phyloP scores from a whole-genome alignment of 2,888 invertebrate genomes.

The Syrista parreyssii region DNA sequence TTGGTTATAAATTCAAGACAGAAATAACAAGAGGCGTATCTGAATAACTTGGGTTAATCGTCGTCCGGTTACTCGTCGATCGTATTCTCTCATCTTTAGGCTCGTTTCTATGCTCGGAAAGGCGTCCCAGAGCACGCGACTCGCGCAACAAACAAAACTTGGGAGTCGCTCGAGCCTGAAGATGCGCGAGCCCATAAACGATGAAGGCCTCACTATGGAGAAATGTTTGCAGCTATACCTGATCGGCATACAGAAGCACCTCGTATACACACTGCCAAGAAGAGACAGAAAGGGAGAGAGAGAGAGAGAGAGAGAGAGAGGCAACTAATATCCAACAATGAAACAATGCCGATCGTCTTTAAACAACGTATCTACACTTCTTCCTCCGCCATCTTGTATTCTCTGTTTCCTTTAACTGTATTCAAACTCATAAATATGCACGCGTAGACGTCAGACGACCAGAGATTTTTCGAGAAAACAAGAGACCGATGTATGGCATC shows the following conservation, averaged over 20 bases:
- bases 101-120: background rate
- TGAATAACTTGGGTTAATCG: background rate
- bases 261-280: background rate
- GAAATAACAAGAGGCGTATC: background rate
- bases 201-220: constrained; percentile 26
- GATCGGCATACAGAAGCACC: constrained; percentile 18
- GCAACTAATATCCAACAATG: background rate
- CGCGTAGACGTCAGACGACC: background rate
- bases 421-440: background rate
- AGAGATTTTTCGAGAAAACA: background rate
- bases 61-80: background rate
- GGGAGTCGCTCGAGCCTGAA: constrained; percentile 4
- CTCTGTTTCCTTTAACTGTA: background rate
- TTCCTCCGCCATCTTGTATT: background rate
- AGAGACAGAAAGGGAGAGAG: background rate
- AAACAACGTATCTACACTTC: background rate
- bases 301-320: no score
- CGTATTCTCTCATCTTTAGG: background rate
- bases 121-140: background rate
- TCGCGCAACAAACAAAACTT: background rate
- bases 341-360: background rate
- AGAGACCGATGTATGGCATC: background rate
- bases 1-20: background rate
- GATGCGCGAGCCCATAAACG: constrained; percentile 10
- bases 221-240: constrained; percentile 23